Base-by-base conservation (phyloP, 2,888 invertebrate genomes). In the Sepioteuthis lessoniana region DNA sequence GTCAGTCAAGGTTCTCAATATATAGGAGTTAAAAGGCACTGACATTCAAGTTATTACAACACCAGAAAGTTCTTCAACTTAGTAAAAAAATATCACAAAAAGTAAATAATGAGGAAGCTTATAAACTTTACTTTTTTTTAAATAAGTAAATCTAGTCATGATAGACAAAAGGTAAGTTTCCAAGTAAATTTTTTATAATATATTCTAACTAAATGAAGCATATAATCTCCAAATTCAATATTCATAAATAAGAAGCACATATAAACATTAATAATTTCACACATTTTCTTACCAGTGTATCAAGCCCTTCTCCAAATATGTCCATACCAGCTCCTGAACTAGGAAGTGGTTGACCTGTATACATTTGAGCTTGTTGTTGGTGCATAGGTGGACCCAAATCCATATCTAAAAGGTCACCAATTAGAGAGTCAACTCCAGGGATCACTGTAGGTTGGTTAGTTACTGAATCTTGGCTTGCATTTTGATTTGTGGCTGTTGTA, bases 371-470 rank as follows among this genome's bases (percentile, higher is more conserved):
- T 98, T 94, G 96, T 95, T 96, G 96, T 94, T 95, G 96, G 95
- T 96, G 95, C 76, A 97, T 96, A 21, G 97, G 97, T 0, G 97
- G 97, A 96, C 98, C 98, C 95, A 99, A 98, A 97, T 99, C 99
- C 98, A 99, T 99, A 47, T 99, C 99, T 94, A 99, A 98, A 94
- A 99, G 98, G 97, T 99, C 99, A 0, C 99, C 99, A 97, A 99
- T 99, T 46, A 99, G 98, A 0, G 99, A 99, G 97, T 99, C 99
- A 97, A 99, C 98, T 28, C 98, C 97, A 31, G 98, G 98, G 95
- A 98, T 98, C 28, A 98, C 98, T 19, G 97, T 97, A 10, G 97
- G 96, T 95, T 97, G 97, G 21, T 97, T 97, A 10, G 95, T 95
- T 35, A 96, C 95, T 25, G 96, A 95, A 50, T 93, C 55, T 25